Base-by-base conservation (phyloP, 37 sponge, comb jelly and placozoan genomes). In the Hexactinellida sp. region DNA sequence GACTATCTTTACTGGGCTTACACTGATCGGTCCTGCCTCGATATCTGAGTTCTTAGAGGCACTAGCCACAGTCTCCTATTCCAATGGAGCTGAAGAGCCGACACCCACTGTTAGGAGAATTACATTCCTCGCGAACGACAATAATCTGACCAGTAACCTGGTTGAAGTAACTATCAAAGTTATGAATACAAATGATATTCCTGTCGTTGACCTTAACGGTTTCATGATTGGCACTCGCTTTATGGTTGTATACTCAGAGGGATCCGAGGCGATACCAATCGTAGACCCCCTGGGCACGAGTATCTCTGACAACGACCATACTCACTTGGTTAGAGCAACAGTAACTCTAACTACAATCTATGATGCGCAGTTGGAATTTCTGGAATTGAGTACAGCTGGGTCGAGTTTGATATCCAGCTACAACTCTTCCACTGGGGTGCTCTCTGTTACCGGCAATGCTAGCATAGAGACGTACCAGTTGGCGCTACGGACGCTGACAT, bases 31-130 rank as follows among this genome's bases (percentile, higher is more conserved):
- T 32, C 93, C 93, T 24, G 93, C 93, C 16, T 54, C 87, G 5
- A 16, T 95, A 9, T 38, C 0, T 0, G 89, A 91, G n/a, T 95
- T 95, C 82, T 92, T 91, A 82, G 36, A 37, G 0, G 90, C 88
- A 32, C 83, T 95, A 0, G 47, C 88, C 19, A 86, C 92, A 32
- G 88, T 95, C 3, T 86, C 86, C 1, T 95, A 95, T 85, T 39
- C 41, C 36, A 93, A 95, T 54, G 3, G 52, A 13, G 96, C 92
- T 41, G 93, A 91, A 86, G 93, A 91, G 35, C 96, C 93, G 1
- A 54, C 32, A 23, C 54, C 90, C 0, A 85, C 32, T 24, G 28
- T 35, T 0, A 47, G 96, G 30, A 38, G 37, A 0, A 87, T 95
- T 0, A 55, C 36, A 21, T 16, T 95, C 16, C 34, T 54, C 34